phyloP scores from a whole-genome alignment of 1,140 invertebrate genomes.

The Zaprionus lachaisei region DNA sequence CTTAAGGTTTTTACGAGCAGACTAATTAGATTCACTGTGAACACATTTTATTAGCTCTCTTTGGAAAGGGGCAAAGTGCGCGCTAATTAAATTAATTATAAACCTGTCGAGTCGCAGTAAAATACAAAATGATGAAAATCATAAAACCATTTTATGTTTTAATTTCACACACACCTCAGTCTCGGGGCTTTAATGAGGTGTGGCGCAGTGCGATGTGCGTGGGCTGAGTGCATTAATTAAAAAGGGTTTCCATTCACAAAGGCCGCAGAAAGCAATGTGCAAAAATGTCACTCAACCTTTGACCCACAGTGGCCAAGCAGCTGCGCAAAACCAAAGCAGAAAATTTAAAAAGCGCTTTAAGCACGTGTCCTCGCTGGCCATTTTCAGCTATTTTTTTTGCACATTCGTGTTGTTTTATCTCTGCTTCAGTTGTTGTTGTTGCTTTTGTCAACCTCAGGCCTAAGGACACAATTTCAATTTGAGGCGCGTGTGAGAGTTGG shows the following conservation, averaged over 20 bases:
- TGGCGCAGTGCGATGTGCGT: slow-evolving; percentile 28
- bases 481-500: slow-evolving; percentile 42
- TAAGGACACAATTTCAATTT: slow-evolving; percentile 71
- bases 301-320: slow-evolving; percentile 44
- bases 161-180: slow-evolving; percentile 38
- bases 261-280: slow-evolving; percentile 12
- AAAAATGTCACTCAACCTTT: slow-evolving; percentile 67
- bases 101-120: slow-evolving; percentile 32
- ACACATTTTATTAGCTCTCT: slow-evolving; percentile 43
- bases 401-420: not conserved
- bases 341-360: slow-evolving; percentile 66
- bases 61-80: slow-evolving; percentile 17
- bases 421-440: slow-evolving; percentile 19
- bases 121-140: slow-evolving; percentile 47
- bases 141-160: slow-evolving; percentile 75
- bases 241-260: slow-evolving; percentile 63
- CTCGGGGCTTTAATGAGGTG: slow-evolving; percentile 74
- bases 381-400: slow-evolving; percentile 25
- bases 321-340: slow-evolving; percentile 22
- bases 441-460: slow-evolving; percentile 48
- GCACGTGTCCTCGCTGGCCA: slow-evolving; percentile 57
- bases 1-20: slow-evolving; percentile 19
- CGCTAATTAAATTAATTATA: slow-evolving; percentile 54
- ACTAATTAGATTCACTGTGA: slow-evolving; percentile 47
- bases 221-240: slow-evolving; percentile 72